A percentile compares a stretch with the other conserved stretches of the same genome.
Evolutionary conservation across 2,888 invertebrate genomes (phyloP).

Genomic region (Syrphus vitripennis): DNA sequence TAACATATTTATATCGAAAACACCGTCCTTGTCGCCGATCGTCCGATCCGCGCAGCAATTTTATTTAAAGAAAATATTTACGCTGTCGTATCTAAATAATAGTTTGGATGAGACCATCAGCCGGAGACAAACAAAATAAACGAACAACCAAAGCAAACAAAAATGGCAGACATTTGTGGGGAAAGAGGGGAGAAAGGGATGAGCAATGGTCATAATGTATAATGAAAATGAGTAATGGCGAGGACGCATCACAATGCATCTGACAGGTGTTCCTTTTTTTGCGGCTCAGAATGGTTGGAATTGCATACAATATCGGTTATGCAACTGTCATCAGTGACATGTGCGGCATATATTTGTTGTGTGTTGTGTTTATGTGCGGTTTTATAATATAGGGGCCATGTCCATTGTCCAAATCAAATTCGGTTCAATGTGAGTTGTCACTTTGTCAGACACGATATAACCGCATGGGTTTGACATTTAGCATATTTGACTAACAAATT

Average conservation of each 20-base stretch:
- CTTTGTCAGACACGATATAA: constrained; percentile 17
- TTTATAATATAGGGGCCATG: neutral
- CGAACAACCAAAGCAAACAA: neutral
- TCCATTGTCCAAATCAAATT: constrained; percentile 38
- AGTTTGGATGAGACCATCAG: neutral
- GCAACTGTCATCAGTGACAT: constrained; percentile 49
- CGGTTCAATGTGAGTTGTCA: constrained; percentile 28
- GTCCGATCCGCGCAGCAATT: neutral
- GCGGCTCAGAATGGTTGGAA: neutral
- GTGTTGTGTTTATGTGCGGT: neutral
- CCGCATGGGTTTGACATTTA: constrained; percentile 27
- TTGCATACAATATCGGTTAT: constrained; percentile 41
- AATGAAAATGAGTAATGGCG: constrained; percentile 23
- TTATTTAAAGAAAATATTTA: constrained; percentile 40
- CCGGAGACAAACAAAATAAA: constrained; percentile 22
- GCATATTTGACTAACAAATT: constrained; percentile 45
- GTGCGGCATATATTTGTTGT: neutral
- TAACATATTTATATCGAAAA: constrained; percentile 40
- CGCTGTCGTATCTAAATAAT: neutral
- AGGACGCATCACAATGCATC: constrained; percentile 21
- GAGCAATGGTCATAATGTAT: neutral
- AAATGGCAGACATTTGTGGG: neutral
- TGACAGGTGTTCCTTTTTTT: constrained; percentile 39
- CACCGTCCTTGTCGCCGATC: neutral
- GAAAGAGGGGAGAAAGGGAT: neutral